Evolutionary conservation across 2,888 invertebrate genomes (phyloP), one percentile per base, ranked within the genome.

Genomic region (Syritta pipiens): DNA sequence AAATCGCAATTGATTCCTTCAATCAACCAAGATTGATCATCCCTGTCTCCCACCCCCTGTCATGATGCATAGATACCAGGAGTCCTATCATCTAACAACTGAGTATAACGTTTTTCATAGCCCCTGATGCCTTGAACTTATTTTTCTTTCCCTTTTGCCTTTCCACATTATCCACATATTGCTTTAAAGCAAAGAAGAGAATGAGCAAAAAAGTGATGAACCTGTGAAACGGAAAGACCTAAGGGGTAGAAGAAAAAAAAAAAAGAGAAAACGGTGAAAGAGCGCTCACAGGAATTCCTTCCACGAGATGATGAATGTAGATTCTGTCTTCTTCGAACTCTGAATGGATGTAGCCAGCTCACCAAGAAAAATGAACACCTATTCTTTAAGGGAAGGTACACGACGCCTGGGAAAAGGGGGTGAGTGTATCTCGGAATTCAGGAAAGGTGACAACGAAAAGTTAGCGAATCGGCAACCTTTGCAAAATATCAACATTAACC

Each of bases 11-110:
- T 68, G 79, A 79, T 79, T 68, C 67, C 26, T 68, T 68, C 79
- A 79, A 79, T 79, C 74, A 79, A 57, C 44, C 14, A 62, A 74
- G 74, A 79, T 79, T 79, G 79, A 79, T 79, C 67, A 74, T 57
- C 30, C 42, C 3, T 24, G 7, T 22, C 35, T 51, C 55, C 55
- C 57, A n/a, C 44, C 24, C 17, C 22, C 42, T 32, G 44, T 35
- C 46, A 51, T 71, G 22, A 63, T 57, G 75, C 57, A 57, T 46
- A 40, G 17, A 40, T 22, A 60, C 20, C 12, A 37, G 37, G 10
- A 37, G 37, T 17, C 19, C 17, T 37, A 37, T 37, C 37, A 46
- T 71, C 48, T 44, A 37, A 30, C 28, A 44, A 14, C 40, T 49
- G 49, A 35, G 69, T 28, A 62, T 40, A 14, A 35, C 26, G 49